Evolutionary conservation across 2,888 invertebrate species (phyloP), one percentile per base, ranked within the genome.

Genomic region (Hemaris fuciformis): DNA sequence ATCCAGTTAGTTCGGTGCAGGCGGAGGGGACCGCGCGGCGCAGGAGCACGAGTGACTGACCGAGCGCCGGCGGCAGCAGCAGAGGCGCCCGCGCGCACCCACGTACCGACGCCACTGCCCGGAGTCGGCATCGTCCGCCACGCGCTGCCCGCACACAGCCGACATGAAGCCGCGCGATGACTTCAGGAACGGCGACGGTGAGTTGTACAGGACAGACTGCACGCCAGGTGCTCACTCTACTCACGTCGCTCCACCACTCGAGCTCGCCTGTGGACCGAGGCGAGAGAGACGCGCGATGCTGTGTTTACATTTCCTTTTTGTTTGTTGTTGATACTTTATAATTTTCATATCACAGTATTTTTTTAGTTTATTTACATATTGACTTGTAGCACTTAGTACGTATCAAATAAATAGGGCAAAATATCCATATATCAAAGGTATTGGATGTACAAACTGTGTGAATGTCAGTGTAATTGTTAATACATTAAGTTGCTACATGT

Each of bases 151-250:
- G 15, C 57, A 57, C 43, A 38, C 38, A 15, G 64, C 66, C 66
- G 70, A 71, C 75, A 88, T 88, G 88, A 83, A 81, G 75, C 85
- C 86, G 57, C 82, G 78, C 61, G 83, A 87, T 69, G 81, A 81
- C 68, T 81, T 75, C 76, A 78, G 79, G 65, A 88, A 89, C 74
- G 88, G 88, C 38, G 85, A 88, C 65, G 87, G 87, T 87, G 69
- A 87, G 86, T 69, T 2, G 7, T 18, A 0, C 6, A 5, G 41
- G 8, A 15, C 15, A 38, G n/a, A 20, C 20, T 10, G 8, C 43
- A 6, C 25, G 18, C 31, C 25, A 15, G 13, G 7, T 27, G 10
- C 25, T 5, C 22, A 10, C 20, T 7, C 31, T 10, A 56, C 18
- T 15, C 22, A 27, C 8, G 1, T 6, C 27, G 38, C 38, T 31